Percentiles rank a stretch among this genome's conserved stretches.
phyloP scores from a whole-genome alignment of 2,113 vertebrate genomes.

The Leptobrachium ailaonicum region DNA sequence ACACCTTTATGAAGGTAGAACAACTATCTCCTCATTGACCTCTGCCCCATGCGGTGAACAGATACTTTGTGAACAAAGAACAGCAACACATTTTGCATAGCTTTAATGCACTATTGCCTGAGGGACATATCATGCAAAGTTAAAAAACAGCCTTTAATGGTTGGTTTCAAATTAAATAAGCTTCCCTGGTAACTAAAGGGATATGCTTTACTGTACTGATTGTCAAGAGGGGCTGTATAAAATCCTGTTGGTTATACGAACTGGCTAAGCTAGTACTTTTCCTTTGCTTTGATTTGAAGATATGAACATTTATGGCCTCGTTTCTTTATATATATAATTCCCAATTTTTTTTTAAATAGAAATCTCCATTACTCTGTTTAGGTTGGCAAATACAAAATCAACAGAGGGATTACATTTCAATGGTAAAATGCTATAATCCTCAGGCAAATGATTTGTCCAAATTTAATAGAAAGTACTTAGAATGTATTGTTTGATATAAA shows the following conservation, averaged over 20 bases:
- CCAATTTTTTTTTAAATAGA: slow-evolving; percentile 14
- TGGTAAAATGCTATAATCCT: slow-evolving; percentile 92
- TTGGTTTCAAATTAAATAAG: slow-evolving; percentile 50
- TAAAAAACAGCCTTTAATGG: slow-evolving; percentile 47
- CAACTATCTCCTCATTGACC: slow-evolving; percentile 43
- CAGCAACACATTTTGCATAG: slow-evolving; percentile 42
- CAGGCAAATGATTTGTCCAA: slow-evolving; percentile 99
- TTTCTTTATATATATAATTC: slow-evolving; percentile 22
- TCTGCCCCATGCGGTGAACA: slow-evolving; percentile 45
- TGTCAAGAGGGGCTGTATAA: slow-evolving; percentile 32
- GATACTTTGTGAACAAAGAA: slow-evolving; percentile 45
- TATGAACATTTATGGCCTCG: slow-evolving; percentile 23
- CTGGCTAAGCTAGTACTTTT: slow-evolving; percentile 34
- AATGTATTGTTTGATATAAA: slow-evolving; percentile 97
- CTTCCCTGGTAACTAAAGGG: slow-evolving; percentile 36
- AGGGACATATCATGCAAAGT: slow-evolving; percentile 42
- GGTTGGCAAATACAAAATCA: slow-evolving; percentile 89
- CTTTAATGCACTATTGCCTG: slow-evolving; percentile 44
- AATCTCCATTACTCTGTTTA: slow-evolving; percentile 87
- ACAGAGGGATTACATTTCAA: slow-evolving; percentile 92
- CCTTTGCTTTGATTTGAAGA: slow-evolving; percentile 30
- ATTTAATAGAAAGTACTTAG: slow-evolving; percentile 98
- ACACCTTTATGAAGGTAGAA: slow-evolving; percentile 24
- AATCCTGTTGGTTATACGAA: slow-evolving; percentile 29
- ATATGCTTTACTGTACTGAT: slow-evolving; percentile 32